Evolutionary conservation across 2,797 vertebrate genomes (phyloP).

Genomic region (Cuculus canorus): DNA sequence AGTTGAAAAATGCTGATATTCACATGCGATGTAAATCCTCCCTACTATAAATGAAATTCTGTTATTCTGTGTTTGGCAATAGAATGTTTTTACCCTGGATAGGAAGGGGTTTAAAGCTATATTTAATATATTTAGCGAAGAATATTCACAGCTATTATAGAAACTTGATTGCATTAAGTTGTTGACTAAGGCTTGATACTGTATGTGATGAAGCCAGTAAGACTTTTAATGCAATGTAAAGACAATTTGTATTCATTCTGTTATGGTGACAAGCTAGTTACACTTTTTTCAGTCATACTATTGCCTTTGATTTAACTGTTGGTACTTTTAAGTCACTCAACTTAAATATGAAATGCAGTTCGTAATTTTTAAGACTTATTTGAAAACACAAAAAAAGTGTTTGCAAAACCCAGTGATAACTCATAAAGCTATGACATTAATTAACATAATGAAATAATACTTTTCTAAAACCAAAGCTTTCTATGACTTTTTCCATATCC

Average conservation of each 20-base stretch:
- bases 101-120: background rate
- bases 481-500: constrained; percentile 25
- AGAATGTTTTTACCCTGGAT: background rate
- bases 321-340: background rate
- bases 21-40: constrained; percentile 12
- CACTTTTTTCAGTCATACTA: background rate
- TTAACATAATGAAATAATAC: background rate
- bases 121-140: background rate
- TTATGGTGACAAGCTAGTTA: background rate
- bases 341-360: background rate
- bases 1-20: constrained; percentile 66
- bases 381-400: background rate
- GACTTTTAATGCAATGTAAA: background rate
- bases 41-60: constrained; percentile 15
- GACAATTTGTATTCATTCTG: background rate
- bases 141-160: background rate
- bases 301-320: background rate
- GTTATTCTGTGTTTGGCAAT: background rate
- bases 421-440: background rate
- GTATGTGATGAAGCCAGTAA: background rate
- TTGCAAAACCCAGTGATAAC: background rate
- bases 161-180: background rate
- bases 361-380: background rate
- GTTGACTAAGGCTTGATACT: background rate
- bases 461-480: constrained; percentile 6